Evolutionary conservation across 2,797 vertebrate species (phyloP).

Genomic region (Anguilla megastoma): DNA sequence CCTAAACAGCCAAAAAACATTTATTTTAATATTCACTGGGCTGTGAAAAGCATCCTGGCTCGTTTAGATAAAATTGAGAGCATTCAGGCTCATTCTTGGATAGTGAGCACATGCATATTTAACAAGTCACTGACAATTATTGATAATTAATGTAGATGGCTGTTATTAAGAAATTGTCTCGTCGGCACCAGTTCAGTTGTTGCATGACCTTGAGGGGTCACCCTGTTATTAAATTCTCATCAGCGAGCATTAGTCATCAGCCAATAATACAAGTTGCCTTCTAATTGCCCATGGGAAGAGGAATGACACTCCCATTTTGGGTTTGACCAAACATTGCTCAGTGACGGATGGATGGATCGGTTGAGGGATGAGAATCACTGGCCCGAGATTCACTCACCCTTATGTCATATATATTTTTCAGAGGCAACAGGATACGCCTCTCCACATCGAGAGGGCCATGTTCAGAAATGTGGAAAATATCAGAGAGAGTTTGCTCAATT

Average conservation of each 20-base stretch:
- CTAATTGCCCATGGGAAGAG: constrained; percentile 69
- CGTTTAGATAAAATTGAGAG: background rate
- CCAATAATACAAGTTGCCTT: constrained; percentile 26
- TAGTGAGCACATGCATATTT: background rate
- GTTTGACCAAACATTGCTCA: constrained; percentile 51
- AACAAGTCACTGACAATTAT: constrained; percentile 12
- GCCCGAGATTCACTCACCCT: constrained; percentile 49
- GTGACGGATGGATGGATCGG: background rate
- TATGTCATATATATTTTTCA: constrained; percentile 42
- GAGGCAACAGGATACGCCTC: background rate
- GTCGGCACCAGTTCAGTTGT: background rate
- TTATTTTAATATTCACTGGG: background rate
- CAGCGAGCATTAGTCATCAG: constrained; percentile 61
- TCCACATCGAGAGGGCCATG: background rate
- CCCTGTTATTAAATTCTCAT: constrained; percentile 50
- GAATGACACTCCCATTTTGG: constrained; percentile 66
- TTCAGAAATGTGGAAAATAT: background rate
- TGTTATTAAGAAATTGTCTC: constrained; percentile 17
- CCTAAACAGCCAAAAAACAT: background rate
- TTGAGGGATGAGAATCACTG: constrained; percentile 44
- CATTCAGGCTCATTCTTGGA: background rate
- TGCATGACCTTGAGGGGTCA: constrained; percentile 24
- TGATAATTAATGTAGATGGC: constrained; percentile 13
- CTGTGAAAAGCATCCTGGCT: background rate
- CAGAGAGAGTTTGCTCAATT: background rate